Percentiles rank a stretch among this genome's conserved stretches.
phyloP scores from a whole-genome alignment of 2,113 vertebrate species.

The Poicephalus gulielmi region DNA sequence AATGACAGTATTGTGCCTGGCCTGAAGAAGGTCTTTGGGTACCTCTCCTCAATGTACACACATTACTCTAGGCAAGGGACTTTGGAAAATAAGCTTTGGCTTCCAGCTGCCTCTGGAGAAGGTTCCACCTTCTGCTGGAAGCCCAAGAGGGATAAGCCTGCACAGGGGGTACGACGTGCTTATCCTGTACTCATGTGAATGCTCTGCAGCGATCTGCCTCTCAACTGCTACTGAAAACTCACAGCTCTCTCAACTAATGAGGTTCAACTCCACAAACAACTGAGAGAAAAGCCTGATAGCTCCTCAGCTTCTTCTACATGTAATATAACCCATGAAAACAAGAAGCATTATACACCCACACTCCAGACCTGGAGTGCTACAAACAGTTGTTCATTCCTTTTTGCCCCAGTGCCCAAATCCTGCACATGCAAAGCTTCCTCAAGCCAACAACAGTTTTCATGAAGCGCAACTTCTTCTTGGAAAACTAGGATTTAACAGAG shows the following conservation, averaged over 20 bases:
- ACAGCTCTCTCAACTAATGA: neutral
- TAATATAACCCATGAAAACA: neutral
- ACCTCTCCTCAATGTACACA: neutral
- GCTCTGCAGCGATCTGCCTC: neutral
- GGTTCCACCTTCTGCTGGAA: neutral
- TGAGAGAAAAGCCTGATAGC: neutral
- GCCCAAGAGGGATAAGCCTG: neutral
- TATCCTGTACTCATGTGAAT: fast-evolving
- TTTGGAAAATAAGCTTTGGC: neutral
- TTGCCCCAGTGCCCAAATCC: neutral
- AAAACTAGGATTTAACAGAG: neutral
- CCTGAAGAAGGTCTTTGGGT: neutral
- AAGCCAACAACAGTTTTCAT: fast-evolving
- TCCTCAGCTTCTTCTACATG: neutral
- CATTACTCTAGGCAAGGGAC: neutral
- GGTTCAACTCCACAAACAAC: neutral
- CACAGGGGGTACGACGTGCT: fast-evolving
- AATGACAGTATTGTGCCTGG: fast-evolving
- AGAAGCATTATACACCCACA: neutral
- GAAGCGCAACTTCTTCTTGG: neutral
- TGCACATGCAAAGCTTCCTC: neutral
- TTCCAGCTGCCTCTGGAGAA: neutral
- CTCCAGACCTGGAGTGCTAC: neutral
- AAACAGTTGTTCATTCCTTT: fast-evolving
- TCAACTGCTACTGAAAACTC: neutral